Conservation (phyloP, 2,888 invertebrate genomes). For the Hemithea aestivaria region DNA sequence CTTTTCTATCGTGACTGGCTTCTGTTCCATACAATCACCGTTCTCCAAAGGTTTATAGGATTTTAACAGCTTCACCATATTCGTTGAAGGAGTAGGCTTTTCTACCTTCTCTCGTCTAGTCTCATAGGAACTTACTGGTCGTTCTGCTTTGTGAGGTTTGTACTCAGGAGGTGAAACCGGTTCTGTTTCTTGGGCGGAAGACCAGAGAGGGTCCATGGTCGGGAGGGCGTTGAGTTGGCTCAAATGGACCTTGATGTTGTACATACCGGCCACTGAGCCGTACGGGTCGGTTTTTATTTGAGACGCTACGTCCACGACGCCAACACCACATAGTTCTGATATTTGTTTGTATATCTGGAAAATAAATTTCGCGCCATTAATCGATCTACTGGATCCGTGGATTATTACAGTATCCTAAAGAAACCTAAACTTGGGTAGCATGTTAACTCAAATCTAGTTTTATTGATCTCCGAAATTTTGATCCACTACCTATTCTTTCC, state of each 20-base stretch:
- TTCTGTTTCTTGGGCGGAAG: constrained; percentile 41
- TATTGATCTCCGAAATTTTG: no score
- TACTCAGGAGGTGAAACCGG: constrained; percentile 55
- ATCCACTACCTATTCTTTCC: no score
- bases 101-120: constrained; percentile 4
- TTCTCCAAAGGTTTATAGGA: constrained; percentile 10
- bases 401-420: no score
- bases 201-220: constrained; percentile 55
- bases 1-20: not conserved
- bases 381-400: no score
- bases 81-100: constrained; percentile 2
- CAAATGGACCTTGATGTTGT: constrained; percentile 76
- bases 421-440: no score
- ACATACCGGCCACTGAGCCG: constrained; percentile 80
- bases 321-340: constrained; percentile 62
- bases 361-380: no score
- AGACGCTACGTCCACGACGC: constrained; percentile 62
- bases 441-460: no score
- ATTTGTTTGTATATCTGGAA: constrained; percentile 70
- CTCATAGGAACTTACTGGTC: constrained; percentile 6
- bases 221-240: constrained; percentile 48
- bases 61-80: constrained; percentile 6
- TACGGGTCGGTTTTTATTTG: constrained; percentile 76
- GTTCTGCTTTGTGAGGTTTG: constrained; percentile 10
- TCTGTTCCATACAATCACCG: constrained; percentile 4